Evolutionary conservation across 2,113 vertebrate species (phyloP).

Genomic region (Physeter macrocephalus): DNA sequence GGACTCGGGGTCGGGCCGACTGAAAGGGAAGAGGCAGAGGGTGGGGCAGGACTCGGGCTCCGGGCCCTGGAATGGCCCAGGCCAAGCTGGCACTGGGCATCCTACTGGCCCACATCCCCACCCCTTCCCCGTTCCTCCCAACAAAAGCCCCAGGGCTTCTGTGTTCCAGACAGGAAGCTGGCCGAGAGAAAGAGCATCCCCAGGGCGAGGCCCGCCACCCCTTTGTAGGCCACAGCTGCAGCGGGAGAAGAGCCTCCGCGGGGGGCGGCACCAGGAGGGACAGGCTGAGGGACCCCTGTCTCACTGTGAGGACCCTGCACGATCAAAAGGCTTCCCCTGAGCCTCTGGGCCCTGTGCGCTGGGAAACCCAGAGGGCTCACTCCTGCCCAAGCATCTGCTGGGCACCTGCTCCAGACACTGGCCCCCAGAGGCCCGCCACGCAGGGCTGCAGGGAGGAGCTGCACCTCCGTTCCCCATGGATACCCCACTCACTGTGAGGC

Average conservation of each 20-base stretch:
- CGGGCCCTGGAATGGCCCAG: background rate
- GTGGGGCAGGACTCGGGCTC: background rate
- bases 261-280: too few relatives aligned
- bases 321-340: background rate
- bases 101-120: rapidly evolving
- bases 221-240: background rate
- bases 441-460: background rate
- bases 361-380: background rate
- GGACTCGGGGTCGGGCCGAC: background rate
- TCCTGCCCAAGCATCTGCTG: background rate
- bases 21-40: background rate
- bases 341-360: background rate
- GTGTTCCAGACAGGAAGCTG: background rate
- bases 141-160: background rate
- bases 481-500: slow-evolving; percentile 64
- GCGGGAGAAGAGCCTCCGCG: background rate
- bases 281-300: background rate
- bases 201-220: background rate
- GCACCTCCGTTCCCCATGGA: background rate
- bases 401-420: background rate
- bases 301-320: background rate
- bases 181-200: background rate
- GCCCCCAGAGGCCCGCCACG: background rate
- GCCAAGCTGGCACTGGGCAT: background rate
- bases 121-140: background rate